phyloP scores from a whole-genome alignment of 2,888 invertebrate genomes.

The Neoaliturus tenellus region DNA sequence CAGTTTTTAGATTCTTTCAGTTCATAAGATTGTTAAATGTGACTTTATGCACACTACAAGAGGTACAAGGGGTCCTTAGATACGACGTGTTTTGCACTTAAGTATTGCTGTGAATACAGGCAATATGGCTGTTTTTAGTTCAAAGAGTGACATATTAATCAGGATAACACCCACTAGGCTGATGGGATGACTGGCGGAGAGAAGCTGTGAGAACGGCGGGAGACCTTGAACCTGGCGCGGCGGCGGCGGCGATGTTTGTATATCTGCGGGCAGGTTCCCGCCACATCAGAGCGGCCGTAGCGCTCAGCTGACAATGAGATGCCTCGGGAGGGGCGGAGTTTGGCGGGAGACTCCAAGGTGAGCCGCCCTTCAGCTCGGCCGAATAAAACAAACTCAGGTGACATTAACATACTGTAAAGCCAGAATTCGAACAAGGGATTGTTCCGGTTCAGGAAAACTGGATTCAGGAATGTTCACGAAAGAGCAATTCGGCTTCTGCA shows the following conservation, averaged over 20 bases:
- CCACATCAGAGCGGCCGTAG: not conserved
- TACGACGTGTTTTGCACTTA: too few relatives aligned
- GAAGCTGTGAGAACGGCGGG: not conserved
- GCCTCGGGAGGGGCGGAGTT: not conserved
- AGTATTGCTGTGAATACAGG: too few relatives aligned
- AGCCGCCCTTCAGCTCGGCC: not conserved
- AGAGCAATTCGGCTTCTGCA: too few relatives aligned
- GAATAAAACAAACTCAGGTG: not conserved
- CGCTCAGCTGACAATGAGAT: conserved; percentile 19
- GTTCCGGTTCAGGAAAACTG: too few relatives aligned
- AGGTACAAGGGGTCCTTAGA: too few relatives aligned
- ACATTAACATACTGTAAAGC: not conserved
- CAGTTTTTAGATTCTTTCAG: too few relatives aligned
- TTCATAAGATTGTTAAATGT: too few relatives aligned
- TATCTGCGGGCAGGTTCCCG: not conserved
- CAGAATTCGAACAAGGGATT: too few relatives aligned
- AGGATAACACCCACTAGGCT: not conserved
- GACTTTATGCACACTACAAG: too few relatives aligned
- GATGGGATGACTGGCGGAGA: not conserved
- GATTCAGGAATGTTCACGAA: too few relatives aligned
- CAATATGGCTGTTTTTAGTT: too few relatives aligned
- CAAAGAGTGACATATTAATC: too few relatives aligned
- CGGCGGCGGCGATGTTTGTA: conserved; percentile 1
- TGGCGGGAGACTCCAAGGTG: conserved; percentile 31
- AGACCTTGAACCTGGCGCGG: conserved; percentile 42